Base-by-base conservation (phyloP, 2,797 vertebrate species). In the Takifugu ocellatus region DNA sequence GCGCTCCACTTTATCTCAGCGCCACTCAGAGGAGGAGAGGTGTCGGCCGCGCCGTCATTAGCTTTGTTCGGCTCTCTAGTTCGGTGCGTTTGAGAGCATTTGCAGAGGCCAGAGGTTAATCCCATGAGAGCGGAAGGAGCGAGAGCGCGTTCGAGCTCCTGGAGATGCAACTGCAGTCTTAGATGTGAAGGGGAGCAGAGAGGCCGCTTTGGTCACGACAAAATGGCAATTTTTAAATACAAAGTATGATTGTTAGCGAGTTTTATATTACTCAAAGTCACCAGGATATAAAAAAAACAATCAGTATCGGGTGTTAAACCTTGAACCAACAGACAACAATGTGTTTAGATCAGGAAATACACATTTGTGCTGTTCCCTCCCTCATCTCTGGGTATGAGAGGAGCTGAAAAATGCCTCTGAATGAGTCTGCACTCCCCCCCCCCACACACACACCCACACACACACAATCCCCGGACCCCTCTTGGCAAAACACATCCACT, bases 401-500 rank as follows among this genome's bases (percentile, higher is more conserved):
- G 64, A 33, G 61, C 58, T 87, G 86, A 89, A 78, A 88, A 88
- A 90, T 83, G 74, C 80, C 78, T 76, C 46, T 69, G 61, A 82
- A 82, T 73, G 73, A 85, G 79, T 88, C 71, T 36, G 46, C 80
- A 83, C 85, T 82, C 59, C 72, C 80, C 78, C 78, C 17, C 21
- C 81, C 52, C 66, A 74, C 11, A 36, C 16, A 17, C 44, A 45
- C 44, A n/a, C 17, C 6, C 16, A n/a, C 16, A 21, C 44, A n/a
- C 6, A 7, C 16, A 2, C 15, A 72, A 67, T 80, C 72, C 78
- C 65, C 48, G 43, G 68, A 84, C 77, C 79, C 86, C 83, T 81
- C 25, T 6, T 70, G 62, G 79, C 78, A 81, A 85, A 87, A 88
- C 82, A 83, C 78, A 79, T 82, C 75, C 88, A 90, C 89, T 91